These are phyloP conservation scores for Virgularia gustaviana DNA, from an alignment of 92 coral and sea anemone genomes.

Conservation along the genomic window DNA sequence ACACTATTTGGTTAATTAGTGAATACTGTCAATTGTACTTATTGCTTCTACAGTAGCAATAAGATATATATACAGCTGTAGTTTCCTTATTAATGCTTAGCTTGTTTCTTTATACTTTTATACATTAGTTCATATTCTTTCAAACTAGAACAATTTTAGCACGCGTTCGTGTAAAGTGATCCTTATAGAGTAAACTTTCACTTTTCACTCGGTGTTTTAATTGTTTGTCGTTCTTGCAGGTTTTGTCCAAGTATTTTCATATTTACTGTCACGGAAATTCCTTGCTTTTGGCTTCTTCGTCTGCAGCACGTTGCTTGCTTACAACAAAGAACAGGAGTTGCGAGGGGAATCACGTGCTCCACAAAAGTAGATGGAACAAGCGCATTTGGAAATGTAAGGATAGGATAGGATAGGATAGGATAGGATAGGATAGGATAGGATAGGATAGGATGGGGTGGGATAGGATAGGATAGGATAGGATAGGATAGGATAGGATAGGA, in stretches of 20 bases:
- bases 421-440: neutral
- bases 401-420: neutral
- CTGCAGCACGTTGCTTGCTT: slow-evolving; percentile 31
- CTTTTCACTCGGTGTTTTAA: too few species aligned
- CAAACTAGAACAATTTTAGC: too few species aligned
- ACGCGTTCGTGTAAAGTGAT: too few species aligned
- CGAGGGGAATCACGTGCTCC: slow-evolving; percentile 19
- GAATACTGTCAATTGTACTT: too few species aligned
- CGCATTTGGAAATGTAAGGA: slow-evolving; percentile 16
- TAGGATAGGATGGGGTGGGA: neutral
- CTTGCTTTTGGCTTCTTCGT: slow-evolving; percentile 87
- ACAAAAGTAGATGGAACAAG: slow-evolving; percentile 21
- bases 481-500: neutral
- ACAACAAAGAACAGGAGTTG: slow-evolving; percentile 3
- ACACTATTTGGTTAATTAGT: too few species aligned
- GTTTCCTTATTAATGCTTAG: too few species aligned
- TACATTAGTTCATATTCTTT: too few species aligned
- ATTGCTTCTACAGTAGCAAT: too few species aligned
- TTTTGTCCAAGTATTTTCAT: slow-evolving; percentile 93
- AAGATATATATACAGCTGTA: too few species aligned
- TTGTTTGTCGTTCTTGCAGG: slow-evolving; percentile 37
- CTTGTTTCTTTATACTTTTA: too few species aligned
- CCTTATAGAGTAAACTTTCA: too few species aligned
- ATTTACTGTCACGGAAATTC: slow-evolving; percentile 87
- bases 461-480: neutral